Conservation (phyloP, 2,888 invertebrate genomes). For the Ceramica pisi region DNA sequence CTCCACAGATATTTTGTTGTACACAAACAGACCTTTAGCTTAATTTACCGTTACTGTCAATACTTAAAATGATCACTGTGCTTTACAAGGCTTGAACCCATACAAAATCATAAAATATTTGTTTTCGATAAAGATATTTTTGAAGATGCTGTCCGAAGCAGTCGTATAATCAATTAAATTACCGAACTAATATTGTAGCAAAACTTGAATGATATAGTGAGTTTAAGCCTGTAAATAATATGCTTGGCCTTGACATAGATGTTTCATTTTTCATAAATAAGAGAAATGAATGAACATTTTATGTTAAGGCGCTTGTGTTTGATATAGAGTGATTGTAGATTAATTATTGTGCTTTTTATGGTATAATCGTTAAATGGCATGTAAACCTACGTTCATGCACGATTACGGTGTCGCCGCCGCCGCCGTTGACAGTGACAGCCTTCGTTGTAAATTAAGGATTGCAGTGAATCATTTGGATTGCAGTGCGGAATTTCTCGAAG, state of each 20-base stretch:
- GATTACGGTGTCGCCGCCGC: slow-evolving; percentile 84
- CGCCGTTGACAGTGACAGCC: slow-evolving; percentile 73
- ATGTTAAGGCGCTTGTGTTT: slow-evolving; percentile 34
- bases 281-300: slow-evolving; percentile 40
- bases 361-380: slow-evolving; percentile 60
- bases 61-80: slow-evolving; percentile 55
- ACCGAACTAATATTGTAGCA: slow-evolving; percentile 2
- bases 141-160: neutral
- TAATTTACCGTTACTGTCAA: slow-evolving; percentile 1
- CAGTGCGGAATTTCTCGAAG: slow-evolving; percentile 85
- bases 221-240: slow-evolving; percentile 52
- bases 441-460: slow-evolving; percentile 82
- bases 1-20: neutral
- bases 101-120: slow-evolving; percentile 29
- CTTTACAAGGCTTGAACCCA: slow-evolving; percentile 53
- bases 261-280: slow-evolving; percentile 13
- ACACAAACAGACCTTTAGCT: neutral
- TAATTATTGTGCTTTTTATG: slow-evolving; percentile 51
- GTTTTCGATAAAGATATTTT: neutral
- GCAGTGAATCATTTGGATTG: slow-evolving; percentile 89
- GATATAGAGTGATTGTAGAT: slow-evolving; percentile 41
- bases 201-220: slow-evolving; percentile 43
- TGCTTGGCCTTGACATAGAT: slow-evolving; percentile 46
- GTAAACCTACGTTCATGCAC: slow-evolving; percentile 76
- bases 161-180: slow-evolving; percentile 6